These are phyloP conservation scores for Leucophenga varia DNA, from an alignment of 1,140 invertebrate species.

Conservation along the genomic window DNA sequence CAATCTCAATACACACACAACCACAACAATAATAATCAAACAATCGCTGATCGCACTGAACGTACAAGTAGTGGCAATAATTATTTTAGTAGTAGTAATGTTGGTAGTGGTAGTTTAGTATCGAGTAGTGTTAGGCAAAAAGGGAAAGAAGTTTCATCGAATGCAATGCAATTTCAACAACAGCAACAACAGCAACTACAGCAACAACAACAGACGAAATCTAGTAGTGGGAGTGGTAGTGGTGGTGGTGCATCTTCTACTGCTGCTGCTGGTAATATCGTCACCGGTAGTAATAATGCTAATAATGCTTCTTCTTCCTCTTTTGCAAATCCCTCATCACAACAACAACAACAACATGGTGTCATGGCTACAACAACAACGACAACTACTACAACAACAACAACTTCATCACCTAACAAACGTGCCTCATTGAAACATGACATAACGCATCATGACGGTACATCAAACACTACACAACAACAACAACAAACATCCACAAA, in stretches of 20 bases:
- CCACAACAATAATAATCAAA: slow-evolving; percentile 18
- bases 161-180: slow-evolving; percentile 18
- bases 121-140: slow-evolving; percentile 44
- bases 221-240: slow-evolving; percentile 50
- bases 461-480: slow-evolving; percentile 38
- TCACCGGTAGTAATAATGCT: slow-evolving; percentile 56
- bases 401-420: slow-evolving; percentile 26
- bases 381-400: slow-evolving; percentile 20
- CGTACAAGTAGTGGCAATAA: background rate
- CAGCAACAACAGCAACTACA: slow-evolving; percentile 40
- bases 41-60: slow-evolving; percentile 10
- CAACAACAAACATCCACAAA: slow-evolving; percentile 25
- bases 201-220: slow-evolving; percentile 50
- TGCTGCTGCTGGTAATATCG: slow-evolving; percentile 50
- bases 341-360: slow-evolving; percentile 53
- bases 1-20: slow-evolving; percentile 25
- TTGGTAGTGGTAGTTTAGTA: slow-evolving; percentile 37
- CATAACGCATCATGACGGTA: slow-evolving; percentile 5
- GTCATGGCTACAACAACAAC: slow-evolving; percentile 39
- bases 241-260: slow-evolving; percentile 43
- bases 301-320: slow-evolving; percentile 58
- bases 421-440: slow-evolving; percentile 37
- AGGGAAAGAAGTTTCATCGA: slow-evolving; percentile 53
- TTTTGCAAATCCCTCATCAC: slow-evolving; percentile 56
- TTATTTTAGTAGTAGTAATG: slow-evolving; percentile 30